A percentile compares a stretch with the other conserved stretches of the same genome.
Evolutionary conservation across 2,888 invertebrate genomes (phyloP).

Genomic region (Acanthococcus lagerstroemiae): DNA sequence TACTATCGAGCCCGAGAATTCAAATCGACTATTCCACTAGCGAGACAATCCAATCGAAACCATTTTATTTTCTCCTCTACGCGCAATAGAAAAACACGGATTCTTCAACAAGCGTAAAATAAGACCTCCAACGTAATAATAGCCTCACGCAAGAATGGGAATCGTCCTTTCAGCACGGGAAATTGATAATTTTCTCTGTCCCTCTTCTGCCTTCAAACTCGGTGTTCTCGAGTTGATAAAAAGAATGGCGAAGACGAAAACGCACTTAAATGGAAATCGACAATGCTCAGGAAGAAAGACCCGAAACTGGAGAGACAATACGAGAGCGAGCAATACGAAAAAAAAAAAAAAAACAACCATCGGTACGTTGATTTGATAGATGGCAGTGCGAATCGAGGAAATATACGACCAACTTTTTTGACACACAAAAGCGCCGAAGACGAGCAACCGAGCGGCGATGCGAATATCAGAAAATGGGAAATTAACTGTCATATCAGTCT

Average conservation of each 20-base stretch:
- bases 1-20: too few relatives aligned
- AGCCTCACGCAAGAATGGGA: constrained; percentile 3
- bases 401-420: constrained; percentile 6
- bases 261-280: constrained; percentile 20
- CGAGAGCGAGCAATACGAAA: too few relatives aligned
- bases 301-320: background rate
- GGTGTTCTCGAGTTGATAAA: constrained; percentile 11
- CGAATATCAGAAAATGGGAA: constrained; percentile 12
- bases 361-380: constrained; percentile 18
- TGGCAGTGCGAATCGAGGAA: background rate
- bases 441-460: background rate
- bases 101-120: constrained; percentile 18
- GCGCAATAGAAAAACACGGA: background rate
- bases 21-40: too few relatives aligned
- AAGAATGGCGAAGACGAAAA: constrained; percentile 16
- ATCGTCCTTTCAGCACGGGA: constrained; percentile 13
- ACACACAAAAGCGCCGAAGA: constrained; percentile 1
- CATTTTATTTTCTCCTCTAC: too few relatives aligned
- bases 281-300: background rate
- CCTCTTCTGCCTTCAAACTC: background rate
- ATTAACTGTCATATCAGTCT: constrained; percentile 19
- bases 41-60: too few relatives aligned
- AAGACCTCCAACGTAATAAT: constrained; percentile 4
- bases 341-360: constrained; percentile 2
- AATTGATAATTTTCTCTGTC: constrained; percentile 15